Base-by-base conservation (phyloP, 2,797 vertebrate species). In the Acipenser ruthenus region DNA sequence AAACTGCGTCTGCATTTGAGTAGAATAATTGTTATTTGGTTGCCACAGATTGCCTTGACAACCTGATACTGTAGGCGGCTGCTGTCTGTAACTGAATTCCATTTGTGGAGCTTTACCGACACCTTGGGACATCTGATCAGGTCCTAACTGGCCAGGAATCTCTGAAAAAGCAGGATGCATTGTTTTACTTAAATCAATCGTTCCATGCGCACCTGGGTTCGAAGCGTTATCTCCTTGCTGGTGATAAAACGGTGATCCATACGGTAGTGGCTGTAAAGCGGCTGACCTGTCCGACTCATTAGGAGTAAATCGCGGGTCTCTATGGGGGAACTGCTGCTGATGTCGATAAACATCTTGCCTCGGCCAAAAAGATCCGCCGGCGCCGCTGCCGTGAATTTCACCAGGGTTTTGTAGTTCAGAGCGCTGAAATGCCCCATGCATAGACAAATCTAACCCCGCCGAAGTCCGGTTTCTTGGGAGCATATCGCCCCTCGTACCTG, bases 281-380 rank as follows among this genome's bases (percentile, higher is more conserved):
- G 50, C 9, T 11, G 67, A 13, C 74, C 74, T 73, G n/a, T 68
- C 64, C 15, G 65, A 10, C 11, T 58, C 66, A 62, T 6, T 37
- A 49, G 63, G 49, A 64, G 49, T 49, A 5, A 62, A 66, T 53
- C 60, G 60, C 6, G 70, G 66, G 6, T 12, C 51, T 50, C 62
- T 53, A 12, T 37, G 23, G 2, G 7, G 7, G 18, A 53, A 6
- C 59, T 56, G 59, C 7, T 65, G 66, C 37, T 52, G 68, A 68
- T 18, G 64, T 66, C 62, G 69, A 47, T 53, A 62, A 11, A 65
- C 9, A 65, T 61, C 52, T 12, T 49, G 66, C 60, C 53, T 47
- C 7, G 63, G 51, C 72, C 72, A 73, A 49, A 69, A 69, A 18
- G 51, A 37, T 8, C 37, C 65, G 15, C 4, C 59, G 8, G 50